Evolutionary conservation across 2,113 vertebrate species (phyloP), one percentile per base, ranked within the genome.

Genomic region (Tiliqua scincoides): DNA sequence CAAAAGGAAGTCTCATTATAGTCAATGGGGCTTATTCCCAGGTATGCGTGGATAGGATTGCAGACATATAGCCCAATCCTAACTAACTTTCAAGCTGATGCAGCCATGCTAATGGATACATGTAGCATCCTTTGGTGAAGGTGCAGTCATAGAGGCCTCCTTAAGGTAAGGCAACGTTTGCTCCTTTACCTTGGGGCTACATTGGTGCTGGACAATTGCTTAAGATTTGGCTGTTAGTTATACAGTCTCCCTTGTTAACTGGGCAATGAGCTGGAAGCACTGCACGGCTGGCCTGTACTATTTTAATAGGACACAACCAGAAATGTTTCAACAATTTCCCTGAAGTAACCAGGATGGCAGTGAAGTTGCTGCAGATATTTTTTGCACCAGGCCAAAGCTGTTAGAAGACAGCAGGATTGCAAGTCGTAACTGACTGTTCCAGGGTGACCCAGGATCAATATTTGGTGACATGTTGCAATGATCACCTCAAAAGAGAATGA

Each of bases 321-420:
- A 72, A 73, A 73, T 74, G n/a, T n/a, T 72, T 52, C 74, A 85
- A 62, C 70, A 74, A 40, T 87, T 81, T 72, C 82, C 82, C 0
- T 82, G 89, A 87, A 91, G 30, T 81, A 79, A 61, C 1, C n/a
- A 54, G 88, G 87, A 84, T 20, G 14, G 0, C 0, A 70, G 72
- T 78, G 72, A 83, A 88, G 52, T 52, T 3, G 17, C 1, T 6
- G 15, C 27, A 21, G 72, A 65, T 43, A 17, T 6, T 6, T 57
- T 37, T 35, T 77, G 37, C 25, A n/a, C 4, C 77, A 75, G 25
- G 11, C 20, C 61, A 35, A 32, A 54, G 21, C 32, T 25, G n/a
- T 57, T 25, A 72, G 57, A 83, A 57, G 74, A 65, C 9, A 17
- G 25, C 62, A 65, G 68, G 35, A 37, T 59, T 71, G 57, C 2